Conservation (phyloP, 2,113 vertebrate species). For the Oriolus oriolus region DNA sequence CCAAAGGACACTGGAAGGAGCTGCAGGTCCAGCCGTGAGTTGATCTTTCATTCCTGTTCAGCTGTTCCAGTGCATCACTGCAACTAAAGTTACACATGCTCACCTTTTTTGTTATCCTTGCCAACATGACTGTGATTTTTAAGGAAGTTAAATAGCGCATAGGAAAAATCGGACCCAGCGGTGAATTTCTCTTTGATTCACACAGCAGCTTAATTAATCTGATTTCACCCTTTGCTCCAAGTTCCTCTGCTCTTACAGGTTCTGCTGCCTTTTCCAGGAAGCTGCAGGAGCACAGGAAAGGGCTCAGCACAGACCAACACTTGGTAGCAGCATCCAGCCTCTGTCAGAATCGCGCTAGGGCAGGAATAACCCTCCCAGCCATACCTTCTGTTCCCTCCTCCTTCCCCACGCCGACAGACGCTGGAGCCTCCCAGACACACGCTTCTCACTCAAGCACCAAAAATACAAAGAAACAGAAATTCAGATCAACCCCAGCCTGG, state of each 20-base stretch:
- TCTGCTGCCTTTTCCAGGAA: neutral
- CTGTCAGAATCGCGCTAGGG: neutral
- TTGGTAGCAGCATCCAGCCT: neutral
- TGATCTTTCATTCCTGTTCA: neutral
- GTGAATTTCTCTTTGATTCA: neutral
- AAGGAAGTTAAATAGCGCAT: fast-evolving
- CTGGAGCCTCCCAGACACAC: neutral
- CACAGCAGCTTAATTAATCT: neutral
- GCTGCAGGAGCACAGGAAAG: neutral
- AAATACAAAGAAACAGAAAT: fast-evolving
- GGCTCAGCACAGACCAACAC: neutral
- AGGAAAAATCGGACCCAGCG: fast-evolving
- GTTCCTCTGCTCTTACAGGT: no score
- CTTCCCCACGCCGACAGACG: neutral
- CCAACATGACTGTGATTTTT: neutral
- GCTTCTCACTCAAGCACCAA: neutral
- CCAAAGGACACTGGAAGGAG: neutral
- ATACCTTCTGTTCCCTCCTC: neutral
- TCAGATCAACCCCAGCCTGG: neutral
- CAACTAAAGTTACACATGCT: neutral
- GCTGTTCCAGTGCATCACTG: neutral
- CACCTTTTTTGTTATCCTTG: neutral
- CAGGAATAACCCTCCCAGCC: neutral
- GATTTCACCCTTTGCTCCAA: neutral
- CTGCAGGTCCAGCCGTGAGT: fast-evolving